phyloP scores from a whole-genome alignment of 2,113 vertebrate genomes.

The Eptesicus fuscus region DNA sequence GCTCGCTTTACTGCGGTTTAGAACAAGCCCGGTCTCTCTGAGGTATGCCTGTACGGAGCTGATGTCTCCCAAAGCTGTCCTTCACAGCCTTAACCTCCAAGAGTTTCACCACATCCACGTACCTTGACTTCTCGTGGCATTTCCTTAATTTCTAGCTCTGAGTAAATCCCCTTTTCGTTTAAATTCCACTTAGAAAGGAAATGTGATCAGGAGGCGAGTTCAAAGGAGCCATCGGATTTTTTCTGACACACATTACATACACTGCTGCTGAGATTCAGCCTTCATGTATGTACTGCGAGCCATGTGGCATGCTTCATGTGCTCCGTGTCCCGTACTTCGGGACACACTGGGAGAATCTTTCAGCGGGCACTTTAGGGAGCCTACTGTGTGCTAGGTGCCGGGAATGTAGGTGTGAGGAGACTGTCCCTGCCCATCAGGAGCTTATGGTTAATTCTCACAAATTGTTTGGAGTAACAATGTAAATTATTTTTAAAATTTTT shows the following conservation, averaged over 20 bases:
- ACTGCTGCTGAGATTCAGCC: background rate
- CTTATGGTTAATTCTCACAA: background rate
- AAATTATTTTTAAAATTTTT: too few species aligned
- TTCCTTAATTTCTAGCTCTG: background rate
- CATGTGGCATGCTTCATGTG: background rate
- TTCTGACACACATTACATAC: background rate
- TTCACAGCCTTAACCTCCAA: rapidly evolving
- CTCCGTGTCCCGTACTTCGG: background rate
- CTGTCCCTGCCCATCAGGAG: rapidly evolving
- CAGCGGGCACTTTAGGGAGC: background rate
- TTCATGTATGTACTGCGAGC: background rate
- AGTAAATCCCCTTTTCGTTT: background rate
- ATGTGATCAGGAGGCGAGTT: background rate
- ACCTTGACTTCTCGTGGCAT: rapidly evolving
- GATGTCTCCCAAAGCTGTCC: background rate
- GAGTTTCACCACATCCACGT: background rate
- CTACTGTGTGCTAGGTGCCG: too few species aligned
- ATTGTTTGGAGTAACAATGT: background rate
- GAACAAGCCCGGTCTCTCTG: background rate
- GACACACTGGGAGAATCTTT: background rate
- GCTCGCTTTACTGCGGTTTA: too few species aligned
- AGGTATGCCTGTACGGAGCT: rapidly evolving
- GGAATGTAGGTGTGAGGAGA: background rate
- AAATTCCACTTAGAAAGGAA: background rate
- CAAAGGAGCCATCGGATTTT: background rate